These are phyloP conservation scores for Tubulanus polymorphus DNA, from an alignment of 2,888 invertebrate species.

Conservation along the genomic window DNA sequence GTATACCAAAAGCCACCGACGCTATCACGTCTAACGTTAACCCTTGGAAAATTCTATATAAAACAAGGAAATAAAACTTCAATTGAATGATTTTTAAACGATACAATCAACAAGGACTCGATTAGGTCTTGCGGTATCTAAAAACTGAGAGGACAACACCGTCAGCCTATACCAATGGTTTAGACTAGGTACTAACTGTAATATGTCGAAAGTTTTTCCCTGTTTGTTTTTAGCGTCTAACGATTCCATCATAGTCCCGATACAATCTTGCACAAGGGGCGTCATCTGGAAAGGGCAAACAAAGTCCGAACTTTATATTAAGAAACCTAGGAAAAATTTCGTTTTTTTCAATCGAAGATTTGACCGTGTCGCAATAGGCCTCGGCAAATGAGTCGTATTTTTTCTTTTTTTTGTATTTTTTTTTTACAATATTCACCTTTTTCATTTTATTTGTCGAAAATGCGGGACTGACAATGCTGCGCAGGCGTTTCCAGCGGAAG, in stretches of 20 bases:
- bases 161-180: neutral
- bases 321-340: too few relatives aligned
- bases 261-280: neutral
- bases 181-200: neutral
- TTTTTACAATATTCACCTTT: conserved; percentile 46
- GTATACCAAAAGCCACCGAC: conserved; percentile 55
- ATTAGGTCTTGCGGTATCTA: neutral
- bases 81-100: too few relatives aligned
- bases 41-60: conserved; percentile 52
- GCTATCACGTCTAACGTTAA: conserved; percentile 58
- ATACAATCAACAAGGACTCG: too few relatives aligned
- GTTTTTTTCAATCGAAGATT: too few relatives aligned
- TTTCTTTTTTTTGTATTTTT: conserved; percentile 30
- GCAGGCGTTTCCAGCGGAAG: conserved; percentile 57
- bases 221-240: neutral
- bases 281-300: neutral
- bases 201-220: neutral
- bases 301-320: too few relatives aligned
- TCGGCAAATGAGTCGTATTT: too few relatives aligned
- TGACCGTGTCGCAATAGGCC: too few relatives aligned
- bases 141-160: neutral
- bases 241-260: neutral
- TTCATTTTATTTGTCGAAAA: conserved; percentile 57
- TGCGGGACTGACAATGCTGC: conserved; percentile 55
- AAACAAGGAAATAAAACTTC: too few relatives aligned